A percentile compares a stretch with the other conserved stretches of the same genome.
phyloP scores from a whole-genome alignment of 2,888 invertebrate species.

The Camponotus fellah region DNA sequence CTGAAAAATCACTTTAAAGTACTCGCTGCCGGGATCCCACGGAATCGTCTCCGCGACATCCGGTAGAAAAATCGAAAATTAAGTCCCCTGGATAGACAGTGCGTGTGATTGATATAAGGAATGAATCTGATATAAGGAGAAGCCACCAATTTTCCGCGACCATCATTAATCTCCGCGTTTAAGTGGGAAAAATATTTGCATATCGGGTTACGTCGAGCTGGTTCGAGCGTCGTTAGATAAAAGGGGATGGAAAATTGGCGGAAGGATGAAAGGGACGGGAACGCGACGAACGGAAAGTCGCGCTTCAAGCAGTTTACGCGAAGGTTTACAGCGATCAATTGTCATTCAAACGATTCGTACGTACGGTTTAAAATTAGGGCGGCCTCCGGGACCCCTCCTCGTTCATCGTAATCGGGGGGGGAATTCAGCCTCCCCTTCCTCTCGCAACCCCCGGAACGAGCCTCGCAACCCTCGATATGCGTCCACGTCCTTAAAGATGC shows the following conservation, averaged over 20 bases:
- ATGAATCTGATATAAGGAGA: conserved; percentile 52
- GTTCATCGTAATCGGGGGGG: neutral
- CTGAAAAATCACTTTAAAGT: conserved; percentile 27
- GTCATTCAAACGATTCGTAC: conserved; percentile 82
- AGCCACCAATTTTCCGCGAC: conserved; percentile 60
- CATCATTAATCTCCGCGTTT: conserved; percentile 83
- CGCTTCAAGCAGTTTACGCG: conserved; percentile 68
- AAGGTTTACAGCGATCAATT: conserved; percentile 76
- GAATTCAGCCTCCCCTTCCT: conserved; percentile 43
- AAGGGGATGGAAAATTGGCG: conserved; percentile 17
- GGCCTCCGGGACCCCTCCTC: conserved; percentile 42
- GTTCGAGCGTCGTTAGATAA: conserved; percentile 70
- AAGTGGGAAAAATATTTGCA: conserved; percentile 85
- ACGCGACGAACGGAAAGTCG: conserved; percentile 60
- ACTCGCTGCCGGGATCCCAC: conserved; percentile 26
- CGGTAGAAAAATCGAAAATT: conserved; percentile 77
- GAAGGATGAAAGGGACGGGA: conserved; percentile 39
- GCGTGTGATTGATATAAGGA: conserved; percentile 49
- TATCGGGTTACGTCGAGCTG: conserved; percentile 81
- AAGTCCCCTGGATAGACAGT: conserved; percentile 68
- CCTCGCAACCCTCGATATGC: conserved; percentile 34
- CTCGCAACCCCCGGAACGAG: conserved; percentile 44
- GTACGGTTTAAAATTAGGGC: conserved; percentile 84
- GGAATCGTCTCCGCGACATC: conserved; percentile 69
- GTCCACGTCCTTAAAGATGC: conserved; percentile 63